Base-by-base conservation (phyloP, 1,140 invertebrate genomes). In the Drosophila novamexicana region DNA sequence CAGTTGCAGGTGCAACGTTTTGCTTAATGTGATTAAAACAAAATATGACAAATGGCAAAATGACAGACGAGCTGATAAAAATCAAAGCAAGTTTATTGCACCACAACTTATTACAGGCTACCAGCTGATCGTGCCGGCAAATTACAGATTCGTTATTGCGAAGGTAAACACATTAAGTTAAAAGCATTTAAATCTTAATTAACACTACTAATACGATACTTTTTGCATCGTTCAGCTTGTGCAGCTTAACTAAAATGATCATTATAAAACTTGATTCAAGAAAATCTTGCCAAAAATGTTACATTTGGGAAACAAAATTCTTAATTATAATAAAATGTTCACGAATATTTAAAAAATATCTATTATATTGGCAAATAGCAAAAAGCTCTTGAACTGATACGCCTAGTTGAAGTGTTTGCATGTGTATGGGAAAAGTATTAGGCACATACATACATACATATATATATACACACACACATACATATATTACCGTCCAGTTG, bases 41-140 rank as follows among this genome's bases (percentile, higher is more conserved):
- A 81, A 62, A 69, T 12, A 69, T 12, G 32, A 61, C 37, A 49
- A 49, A 72, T 63, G 77, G 69, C 69, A 75, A 75, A 75, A 50
- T 44, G 58, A 71, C 65, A 67, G n/a, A 44, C 29, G 1, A 14
- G 40, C 64, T 42, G 68, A 58, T 69, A 57, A 59, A 85, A 85
- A 85, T 86, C 82, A 85, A 75, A 78, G 70, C 65, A 66, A 81
- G 78, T 86, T 85, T 85, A 62, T 78, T 86, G 70, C 75, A 86
- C 75, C 40, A 29, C 22, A 29, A 29, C 22, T 5, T 29, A 29
- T 29, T 29, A 29, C 22, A 3, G 22, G 32, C 7, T 16, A 29
- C n/a, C 39, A 1, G 18, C 18, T 14, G 56, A 53, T 36, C 32
- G n/a, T 16, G 7, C 45, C 12, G 7, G 6, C n/a, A 6, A 6